A percentile compares a stretch with the other conserved stretches of the same genome.
Evolutionary conservation across 1,140 invertebrate species (phyloP).

Genomic region (Hyles vespertilio): DNA sequence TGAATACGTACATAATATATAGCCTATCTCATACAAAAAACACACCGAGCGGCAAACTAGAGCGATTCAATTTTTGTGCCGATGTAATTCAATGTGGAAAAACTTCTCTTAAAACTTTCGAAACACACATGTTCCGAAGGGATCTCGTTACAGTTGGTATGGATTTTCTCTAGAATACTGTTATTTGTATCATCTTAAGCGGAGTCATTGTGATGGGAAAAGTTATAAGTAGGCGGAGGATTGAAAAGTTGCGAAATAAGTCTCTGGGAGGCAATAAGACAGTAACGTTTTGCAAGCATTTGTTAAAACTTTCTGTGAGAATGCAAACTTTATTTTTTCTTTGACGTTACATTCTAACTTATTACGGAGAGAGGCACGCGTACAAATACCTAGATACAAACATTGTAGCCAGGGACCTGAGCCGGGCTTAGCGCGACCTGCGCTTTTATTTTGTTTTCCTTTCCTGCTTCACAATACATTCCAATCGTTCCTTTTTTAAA

Average conservation of each 20-base stretch:
- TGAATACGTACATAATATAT: too few species aligned
- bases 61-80: neutral
- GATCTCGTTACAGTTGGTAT: conserved; percentile 19
- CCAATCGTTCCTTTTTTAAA: too few species aligned
- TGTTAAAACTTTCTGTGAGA: conserved; percentile 34
- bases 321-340: conserved; percentile 25
- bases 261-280: conserved; percentile 37
- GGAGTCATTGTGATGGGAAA: conserved; percentile 46
- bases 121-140: conserved; percentile 11
- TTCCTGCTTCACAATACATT: too few species aligned
- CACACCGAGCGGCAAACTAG: too few species aligned
- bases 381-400: too few species aligned
- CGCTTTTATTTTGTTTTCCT: too few species aligned
- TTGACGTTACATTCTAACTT: conserved; percentile 4
- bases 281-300: conserved; percentile 35
- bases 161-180: conserved; percentile 29
- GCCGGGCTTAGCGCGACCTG: too few species aligned
- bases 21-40: too few species aligned
- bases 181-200: conserved; percentile 47
- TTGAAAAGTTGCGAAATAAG: conserved; percentile 50
- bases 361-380: neutral
- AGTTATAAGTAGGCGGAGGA: conserved; percentile 46
- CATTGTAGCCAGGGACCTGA: too few species aligned
- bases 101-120: conserved; percentile 19
- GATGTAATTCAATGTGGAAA: conserved; percentile 6